Conservation (phyloP, 2,888 invertebrate species). For the Epistrophe grossulariae region DNA sequence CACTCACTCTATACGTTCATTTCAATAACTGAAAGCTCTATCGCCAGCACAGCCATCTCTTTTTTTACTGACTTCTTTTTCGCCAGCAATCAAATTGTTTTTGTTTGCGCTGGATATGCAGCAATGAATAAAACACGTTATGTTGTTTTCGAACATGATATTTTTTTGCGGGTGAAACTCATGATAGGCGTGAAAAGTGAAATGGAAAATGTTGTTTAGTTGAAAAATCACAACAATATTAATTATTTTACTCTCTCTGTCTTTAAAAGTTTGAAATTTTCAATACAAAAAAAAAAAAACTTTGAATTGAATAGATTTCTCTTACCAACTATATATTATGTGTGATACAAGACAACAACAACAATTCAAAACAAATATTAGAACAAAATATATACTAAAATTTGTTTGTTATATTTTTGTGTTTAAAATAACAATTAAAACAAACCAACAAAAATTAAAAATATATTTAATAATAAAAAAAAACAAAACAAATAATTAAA, state of each 20-base stretch:
- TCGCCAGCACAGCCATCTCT: too few relatives aligned
- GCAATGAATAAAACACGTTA: too few relatives aligned
- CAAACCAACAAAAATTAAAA: background rate
- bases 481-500: slow-evolving; percentile 4
- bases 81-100: too few relatives aligned
- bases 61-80: too few relatives aligned
- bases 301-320: background rate
- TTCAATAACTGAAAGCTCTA: too few relatives aligned
- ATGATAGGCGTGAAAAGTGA: too few relatives aligned
- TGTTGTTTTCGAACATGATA: too few relatives aligned
- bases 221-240: background rate
- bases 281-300: background rate
- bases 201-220: background rate
- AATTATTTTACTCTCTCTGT: background rate
- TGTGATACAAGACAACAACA: background rate
- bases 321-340: background rate
- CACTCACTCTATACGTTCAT: too few relatives aligned
- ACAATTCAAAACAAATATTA: background rate
- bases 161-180: too few relatives aligned
- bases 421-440: slow-evolving; percentile 4
- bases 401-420: background rate
- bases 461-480: background rate
- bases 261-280: background rate
- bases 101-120: too few relatives aligned
- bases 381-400: background rate